Evolutionary conservation across 2,113 vertebrate species (phyloP).

Genomic region (Anas platyrhynchos): DNA sequence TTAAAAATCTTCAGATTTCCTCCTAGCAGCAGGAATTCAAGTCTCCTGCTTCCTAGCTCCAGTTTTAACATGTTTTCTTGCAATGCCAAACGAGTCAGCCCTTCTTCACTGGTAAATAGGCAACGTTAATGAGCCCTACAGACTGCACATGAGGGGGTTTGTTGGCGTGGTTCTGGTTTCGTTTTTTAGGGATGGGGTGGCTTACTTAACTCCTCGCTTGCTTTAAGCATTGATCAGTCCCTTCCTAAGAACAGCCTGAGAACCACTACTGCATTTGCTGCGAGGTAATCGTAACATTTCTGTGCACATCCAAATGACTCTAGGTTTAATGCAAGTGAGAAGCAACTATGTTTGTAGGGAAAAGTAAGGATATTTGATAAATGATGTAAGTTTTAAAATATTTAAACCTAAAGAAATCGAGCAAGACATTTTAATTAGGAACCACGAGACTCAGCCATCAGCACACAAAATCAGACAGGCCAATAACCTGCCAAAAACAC

Average conservation of each 20-base stretch:
- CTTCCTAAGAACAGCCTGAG: background rate
- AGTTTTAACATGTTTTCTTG: background rate
- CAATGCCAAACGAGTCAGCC: fast-evolving
- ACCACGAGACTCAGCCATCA: background rate
- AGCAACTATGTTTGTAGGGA: background rate
- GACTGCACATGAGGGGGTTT: background rate
- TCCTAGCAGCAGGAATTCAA: background rate
- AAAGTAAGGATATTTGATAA: background rate
- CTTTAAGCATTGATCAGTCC: background rate
- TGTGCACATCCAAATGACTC: too few relatives aligned
- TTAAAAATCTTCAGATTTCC: background rate
- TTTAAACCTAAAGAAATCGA: background rate
- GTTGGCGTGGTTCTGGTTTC: fast-evolving
- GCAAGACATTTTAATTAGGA: background rate
- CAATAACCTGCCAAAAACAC: background rate
- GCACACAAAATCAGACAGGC: background rate
- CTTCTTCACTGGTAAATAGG: background rate
- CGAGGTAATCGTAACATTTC: too few relatives aligned
- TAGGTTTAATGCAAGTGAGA: background rate
- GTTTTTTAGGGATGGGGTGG: too few relatives aligned
- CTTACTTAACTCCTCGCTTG: too few relatives aligned
- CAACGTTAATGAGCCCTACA: background rate
- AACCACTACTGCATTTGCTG: background rate
- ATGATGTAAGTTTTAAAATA: background rate
- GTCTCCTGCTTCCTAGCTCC: background rate